Evolutionary conservation across 2,113 vertebrate genomes (phyloP).

Genomic region (Mola mola): DNA sequence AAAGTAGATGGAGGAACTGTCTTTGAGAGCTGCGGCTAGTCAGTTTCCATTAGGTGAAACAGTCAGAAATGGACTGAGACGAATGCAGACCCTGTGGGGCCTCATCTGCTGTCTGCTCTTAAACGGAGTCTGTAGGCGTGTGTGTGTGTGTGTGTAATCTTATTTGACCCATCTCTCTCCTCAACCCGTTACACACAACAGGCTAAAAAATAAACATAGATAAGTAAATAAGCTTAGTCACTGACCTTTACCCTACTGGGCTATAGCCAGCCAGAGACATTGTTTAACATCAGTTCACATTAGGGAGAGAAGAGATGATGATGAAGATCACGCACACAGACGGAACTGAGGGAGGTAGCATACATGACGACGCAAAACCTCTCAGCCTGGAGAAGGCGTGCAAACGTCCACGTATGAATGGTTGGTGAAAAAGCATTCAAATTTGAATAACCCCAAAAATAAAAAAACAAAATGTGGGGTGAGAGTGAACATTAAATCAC

Average conservation of each 20-base stretch:
- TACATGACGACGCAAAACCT: constrained; percentile 1
- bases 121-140: background rate
- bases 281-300: constrained; percentile 32
- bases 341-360: background rate
- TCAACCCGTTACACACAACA: constrained; percentile 5
- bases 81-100: constrained; percentile 43
- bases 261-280: constrained; percentile 4
- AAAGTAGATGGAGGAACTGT: constrained; percentile 8
- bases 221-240: constrained; percentile 10
- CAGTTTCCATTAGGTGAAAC: constrained; percentile 39
- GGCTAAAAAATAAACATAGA: constrained; percentile 1
- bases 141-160: constrained; percentile 34
- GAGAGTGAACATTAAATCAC: constrained; percentile 64
- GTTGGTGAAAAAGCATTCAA: constrained; percentile 14
- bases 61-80: constrained; percentile 19
- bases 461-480: constrained; percentile 29
- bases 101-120: constrained; percentile 41
- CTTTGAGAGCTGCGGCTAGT: constrained; percentile 27
- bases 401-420: constrained; percentile 7
- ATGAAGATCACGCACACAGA: background rate
- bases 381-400: constrained; percentile 4
- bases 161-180: constrained; percentile 33
- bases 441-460: too few species aligned
- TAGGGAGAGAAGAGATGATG: constrained; percentile 19
- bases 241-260: constrained; percentile 41